Base-by-base conservation (phyloP, 2,113 vertebrate genomes). In the Anguilla japonica region DNA sequence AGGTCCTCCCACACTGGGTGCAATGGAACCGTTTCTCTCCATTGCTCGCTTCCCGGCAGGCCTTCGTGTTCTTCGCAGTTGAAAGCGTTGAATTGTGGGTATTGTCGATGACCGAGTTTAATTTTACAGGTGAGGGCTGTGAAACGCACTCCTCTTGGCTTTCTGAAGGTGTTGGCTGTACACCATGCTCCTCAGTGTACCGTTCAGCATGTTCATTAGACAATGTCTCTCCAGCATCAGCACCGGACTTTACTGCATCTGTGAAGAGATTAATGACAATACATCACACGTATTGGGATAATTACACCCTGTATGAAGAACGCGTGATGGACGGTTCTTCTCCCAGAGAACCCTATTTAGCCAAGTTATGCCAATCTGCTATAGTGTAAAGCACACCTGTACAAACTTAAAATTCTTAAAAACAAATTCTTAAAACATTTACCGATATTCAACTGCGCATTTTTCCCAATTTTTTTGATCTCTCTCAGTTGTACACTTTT, bases 1-100 rank as follows among this genome's bases (percentile, higher is more conserved):
- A 88, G 39, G 57, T 8, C 84, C 85, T 85, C 43, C 80, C 84
- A 9, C 87, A 85, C 20, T 56, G 41, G 6, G 7, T 39, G 71
- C 84, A 88, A 18, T 16, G 56, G 9, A 88, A 83, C 26, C 0
- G 20, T 39, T 56, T 41, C 15, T 56, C 63, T 60, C 26, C 84
- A 53, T 78, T 79, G 43, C 18, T 16, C 34, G 63, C 34, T 34
- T 34, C 53, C 39, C 13, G 29, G 7, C 20, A 20, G 2, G 13
- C 56, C 80, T 60, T 60, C 14, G 6, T 53, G n/a, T 57, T 79
- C 34, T 43, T 81, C 29, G 1, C 63, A 15, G 7, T 22, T 56
- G 29, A 16, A 9, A 14, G 46, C 50, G 4, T 50, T 50, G 57
- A 2, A 16, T 39, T 11, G 22, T 39, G 9, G 46, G 63, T 60